Evolutionary conservation across 2,113 vertebrate species (phyloP).

Genomic region (Candoia aspera): DNA sequence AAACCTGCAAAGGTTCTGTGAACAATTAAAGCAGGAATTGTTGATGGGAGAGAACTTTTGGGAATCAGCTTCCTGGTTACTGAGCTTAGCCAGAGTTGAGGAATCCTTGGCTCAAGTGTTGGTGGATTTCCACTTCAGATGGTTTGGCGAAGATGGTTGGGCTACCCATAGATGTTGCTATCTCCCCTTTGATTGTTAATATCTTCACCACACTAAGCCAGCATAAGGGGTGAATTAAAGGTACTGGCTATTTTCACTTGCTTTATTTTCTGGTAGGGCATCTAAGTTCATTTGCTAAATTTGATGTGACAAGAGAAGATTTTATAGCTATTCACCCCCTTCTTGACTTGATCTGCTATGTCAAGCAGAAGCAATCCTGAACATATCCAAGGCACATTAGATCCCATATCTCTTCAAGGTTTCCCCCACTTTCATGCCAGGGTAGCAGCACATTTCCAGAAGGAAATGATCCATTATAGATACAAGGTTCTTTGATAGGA

Average conservation of each 20-base stretch:
- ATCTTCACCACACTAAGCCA: conserved; percentile 24
- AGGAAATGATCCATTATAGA: conserved; percentile 15
- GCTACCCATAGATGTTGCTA: background rate
- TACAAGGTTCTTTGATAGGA: background rate
- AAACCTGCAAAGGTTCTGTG: too few relatives aligned
- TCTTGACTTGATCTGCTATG: background rate
- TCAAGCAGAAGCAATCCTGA: background rate
- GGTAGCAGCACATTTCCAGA: background rate
- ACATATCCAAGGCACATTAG: conserved; percentile 5
- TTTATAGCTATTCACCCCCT: background rate
- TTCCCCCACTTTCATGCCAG: conserved; percentile 20
- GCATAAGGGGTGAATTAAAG: conserved; percentile 6
- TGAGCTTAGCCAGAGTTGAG: too few relatives aligned
- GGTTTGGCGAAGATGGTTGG: conserved; percentile 37
- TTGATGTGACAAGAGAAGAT: conserved; percentile 48
- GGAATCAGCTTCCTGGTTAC: conserved; percentile 1
- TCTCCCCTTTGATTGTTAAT: conserved; percentile 24
- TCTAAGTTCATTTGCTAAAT: conserved; percentile 54
- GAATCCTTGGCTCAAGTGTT: background rate
- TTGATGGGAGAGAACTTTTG: too few relatives aligned
- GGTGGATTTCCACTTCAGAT: conserved; percentile 45
- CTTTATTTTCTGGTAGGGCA: conserved; percentile 23
- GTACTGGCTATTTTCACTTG: background rate
- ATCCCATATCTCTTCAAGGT: background rate
- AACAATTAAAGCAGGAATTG: too few relatives aligned